Conservation (phyloP, 1,140 invertebrate genomes). For the Pinna nobilis region DNA sequence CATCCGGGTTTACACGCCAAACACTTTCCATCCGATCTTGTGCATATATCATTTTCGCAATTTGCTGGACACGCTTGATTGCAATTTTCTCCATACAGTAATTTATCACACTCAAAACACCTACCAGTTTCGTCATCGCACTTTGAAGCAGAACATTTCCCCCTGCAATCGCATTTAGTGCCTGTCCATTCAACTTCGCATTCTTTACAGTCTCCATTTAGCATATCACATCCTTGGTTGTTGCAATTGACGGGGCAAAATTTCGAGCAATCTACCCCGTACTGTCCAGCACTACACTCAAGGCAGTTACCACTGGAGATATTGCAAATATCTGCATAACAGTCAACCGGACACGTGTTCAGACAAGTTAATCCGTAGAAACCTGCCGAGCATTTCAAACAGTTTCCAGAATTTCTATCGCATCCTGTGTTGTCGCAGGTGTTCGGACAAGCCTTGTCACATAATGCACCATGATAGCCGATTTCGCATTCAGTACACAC, state of each 20-base stretch:
- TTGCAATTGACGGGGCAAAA: constrained; percentile 22
- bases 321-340: background rate
- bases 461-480: constrained; percentile 15
- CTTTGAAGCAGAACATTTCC: background rate
- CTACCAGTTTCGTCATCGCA: constrained; percentile 1
- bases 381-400: constrained; percentile 9
- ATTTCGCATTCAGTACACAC: constrained; percentile 12
- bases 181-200: constrained; percentile 20
- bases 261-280: background rate
- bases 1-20: constrained; percentile 17
- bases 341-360: background rate
- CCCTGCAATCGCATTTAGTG: constrained; percentile 13
- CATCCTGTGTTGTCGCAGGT: constrained; percentile 5
- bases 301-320: no score
- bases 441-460: constrained; percentile 15
- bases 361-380: constrained; percentile 28
- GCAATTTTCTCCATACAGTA: constrained; percentile 10
- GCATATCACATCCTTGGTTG: background rate
- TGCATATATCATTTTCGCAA: constrained; percentile 13
- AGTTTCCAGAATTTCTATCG: constrained; percentile 11
- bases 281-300: background rate
- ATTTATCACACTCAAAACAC: constrained; percentile 8
- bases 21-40: background rate
- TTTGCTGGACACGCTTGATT: constrained; percentile 6
- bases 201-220: constrained; percentile 11